A percentile compares a stretch with the other conserved stretches of the same genome.
Evolutionary conservation across 2,113 vertebrate genomes (phyloP).

Genomic region (Columba livia): DNA sequence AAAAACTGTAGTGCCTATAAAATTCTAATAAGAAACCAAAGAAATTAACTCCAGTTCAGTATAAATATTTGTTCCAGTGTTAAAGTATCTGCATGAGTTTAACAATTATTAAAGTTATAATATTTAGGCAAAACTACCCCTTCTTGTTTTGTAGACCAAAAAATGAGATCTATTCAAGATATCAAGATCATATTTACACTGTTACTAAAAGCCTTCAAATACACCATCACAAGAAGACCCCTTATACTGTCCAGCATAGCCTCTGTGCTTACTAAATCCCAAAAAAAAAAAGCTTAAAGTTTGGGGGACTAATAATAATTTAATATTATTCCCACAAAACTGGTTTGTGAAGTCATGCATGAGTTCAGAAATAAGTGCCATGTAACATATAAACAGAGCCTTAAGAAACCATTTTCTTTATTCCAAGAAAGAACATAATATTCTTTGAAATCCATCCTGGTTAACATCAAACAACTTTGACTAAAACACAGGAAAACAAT

Average conservation of each 20-base stretch:
- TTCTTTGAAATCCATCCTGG: not conserved
- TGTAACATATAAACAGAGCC: not conserved
- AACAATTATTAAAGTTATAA: not conserved
- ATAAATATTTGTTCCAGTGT: conserved; percentile 22
- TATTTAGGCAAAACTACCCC: not conserved
- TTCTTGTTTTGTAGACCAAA: not conserved
- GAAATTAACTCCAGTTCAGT: not conserved
- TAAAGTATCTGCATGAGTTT: not conserved
- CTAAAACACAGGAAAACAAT: not conserved
- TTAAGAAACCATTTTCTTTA: not conserved
- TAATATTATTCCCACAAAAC: not conserved
- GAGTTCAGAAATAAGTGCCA: not conserved
- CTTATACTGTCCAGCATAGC: not conserved
- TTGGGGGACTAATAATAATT: not conserved
- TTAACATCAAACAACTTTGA: not conserved
- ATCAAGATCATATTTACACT: not conserved
- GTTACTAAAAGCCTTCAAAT: not conserved
- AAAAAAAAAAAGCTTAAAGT: not conserved
- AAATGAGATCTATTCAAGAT: not conserved
- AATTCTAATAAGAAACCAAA: not conserved
- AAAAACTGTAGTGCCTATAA: not conserved
- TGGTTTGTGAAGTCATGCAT: not conserved
- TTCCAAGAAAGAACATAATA: not conserved
- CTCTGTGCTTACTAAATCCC: not conserved
- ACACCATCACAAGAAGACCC: not conserved